Conservation (phyloP, 2,888 invertebrate genomes). For the Siphlonurus alternatus region DNA sequence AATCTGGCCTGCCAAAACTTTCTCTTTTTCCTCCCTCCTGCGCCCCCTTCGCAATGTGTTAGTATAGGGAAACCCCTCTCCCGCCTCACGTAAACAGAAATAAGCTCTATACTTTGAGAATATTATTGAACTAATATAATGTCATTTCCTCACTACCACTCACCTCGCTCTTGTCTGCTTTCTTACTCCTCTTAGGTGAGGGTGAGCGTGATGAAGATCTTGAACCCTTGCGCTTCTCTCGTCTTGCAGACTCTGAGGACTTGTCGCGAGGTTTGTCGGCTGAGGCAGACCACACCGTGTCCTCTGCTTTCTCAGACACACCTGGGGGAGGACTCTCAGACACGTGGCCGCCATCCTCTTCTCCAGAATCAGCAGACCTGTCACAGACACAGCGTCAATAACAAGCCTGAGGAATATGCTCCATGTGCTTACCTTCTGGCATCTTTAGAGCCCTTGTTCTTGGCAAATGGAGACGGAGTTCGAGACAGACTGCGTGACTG, state of each 20-base stretch:
- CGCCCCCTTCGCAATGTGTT: too few relatives aligned
- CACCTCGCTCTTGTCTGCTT: background rate
- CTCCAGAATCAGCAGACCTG: background rate
- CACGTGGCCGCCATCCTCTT: background rate
- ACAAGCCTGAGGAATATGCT: background rate
- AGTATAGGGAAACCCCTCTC: too few relatives aligned
- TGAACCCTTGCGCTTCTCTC: background rate
- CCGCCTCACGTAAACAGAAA: too few relatives aligned
- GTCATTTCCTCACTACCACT: background rate
- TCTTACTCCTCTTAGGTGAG: background rate
- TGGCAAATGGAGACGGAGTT: constrained; percentile 71
- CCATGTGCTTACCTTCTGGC: background rate
- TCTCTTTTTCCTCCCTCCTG: too few relatives aligned
- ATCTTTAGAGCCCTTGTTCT: constrained; percentile 22
- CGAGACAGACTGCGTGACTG: constrained; percentile 58
- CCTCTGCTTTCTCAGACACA: background rate
- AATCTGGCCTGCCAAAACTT: too few relatives aligned
- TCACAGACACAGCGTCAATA: background rate
- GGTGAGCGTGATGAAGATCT: background rate
- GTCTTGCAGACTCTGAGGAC: background rate
- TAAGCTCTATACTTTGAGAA: too few relatives aligned
- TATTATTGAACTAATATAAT: background rate
- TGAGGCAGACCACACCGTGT: background rate
- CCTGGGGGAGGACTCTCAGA: background rate
- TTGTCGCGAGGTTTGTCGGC: background rate